Percentiles rank a stretch among this genome's conserved stretches.
Conservation (phyloP, 2,797 vertebrate genomes). For the Lutjanus campechanus region DNA sequence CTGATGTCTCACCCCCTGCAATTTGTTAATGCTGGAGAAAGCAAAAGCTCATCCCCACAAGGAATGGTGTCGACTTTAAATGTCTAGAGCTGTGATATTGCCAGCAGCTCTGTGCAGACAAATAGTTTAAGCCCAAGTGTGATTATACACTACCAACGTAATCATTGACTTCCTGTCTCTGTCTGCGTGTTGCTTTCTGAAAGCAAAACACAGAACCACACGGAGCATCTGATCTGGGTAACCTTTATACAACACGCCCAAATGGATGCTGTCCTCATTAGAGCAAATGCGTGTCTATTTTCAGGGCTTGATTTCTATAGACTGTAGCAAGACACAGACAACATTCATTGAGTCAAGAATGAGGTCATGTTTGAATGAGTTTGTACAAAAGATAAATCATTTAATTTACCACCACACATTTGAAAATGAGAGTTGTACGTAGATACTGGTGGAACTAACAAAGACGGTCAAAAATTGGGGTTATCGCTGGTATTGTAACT, state of each 20-base stretch:
- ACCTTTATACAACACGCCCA: conserved; percentile 18
- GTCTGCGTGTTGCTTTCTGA: conserved; percentile 16
- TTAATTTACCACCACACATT: not conserved
- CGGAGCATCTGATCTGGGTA: conserved; percentile 12
- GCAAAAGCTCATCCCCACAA: conserved; percentile 51
- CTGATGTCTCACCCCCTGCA: conserved; percentile 62
- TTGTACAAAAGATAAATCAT: not conserved
- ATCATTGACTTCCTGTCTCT: conserved; percentile 53
- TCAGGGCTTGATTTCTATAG: conserved; percentile 17
- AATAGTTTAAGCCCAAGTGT: conserved; percentile 46
- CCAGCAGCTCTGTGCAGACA: conserved; percentile 52
- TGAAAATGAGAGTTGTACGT: not conserved
- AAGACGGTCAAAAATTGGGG: not conserved
- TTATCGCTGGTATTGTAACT: not conserved
- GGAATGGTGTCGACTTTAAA: conserved; percentile 46
- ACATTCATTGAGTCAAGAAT: not conserved
- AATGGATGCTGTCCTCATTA: conserved; percentile 43
- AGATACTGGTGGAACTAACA: not conserved
- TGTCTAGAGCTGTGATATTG: conserved; percentile 47
- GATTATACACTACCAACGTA: conserved; percentile 49
- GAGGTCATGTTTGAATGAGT: conserved; percentile 7
- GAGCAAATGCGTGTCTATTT: conserved; percentile 30
- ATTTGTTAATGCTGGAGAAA: conserved; percentile 64
- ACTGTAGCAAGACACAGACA: conserved; percentile 2
- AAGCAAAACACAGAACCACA: conserved; percentile 11